A percentile compares a stretch with the other conserved stretches of the same genome.
These are phyloP conservation scores for Nyctibius bracteatus DNA, from an alignment of 2,113 vertebrate species.

Conservation along the genomic window DNA sequence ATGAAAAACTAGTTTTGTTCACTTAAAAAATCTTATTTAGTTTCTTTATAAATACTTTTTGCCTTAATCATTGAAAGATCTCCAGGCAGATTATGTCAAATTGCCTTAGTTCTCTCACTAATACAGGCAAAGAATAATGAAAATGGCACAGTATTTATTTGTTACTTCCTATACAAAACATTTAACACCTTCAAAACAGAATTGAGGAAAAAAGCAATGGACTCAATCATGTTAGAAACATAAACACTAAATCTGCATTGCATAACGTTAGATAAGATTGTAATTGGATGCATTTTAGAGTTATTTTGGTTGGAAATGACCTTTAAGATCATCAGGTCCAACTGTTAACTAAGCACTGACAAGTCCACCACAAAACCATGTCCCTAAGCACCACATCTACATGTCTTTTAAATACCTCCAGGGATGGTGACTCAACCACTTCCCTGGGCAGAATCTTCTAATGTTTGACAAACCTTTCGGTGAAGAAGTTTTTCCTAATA, in stretches of 20 bases:
- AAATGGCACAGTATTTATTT: background rate
- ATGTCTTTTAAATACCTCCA: too few relatives aligned
- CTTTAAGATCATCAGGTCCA: too few relatives aligned
- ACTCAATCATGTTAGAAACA: background rate
- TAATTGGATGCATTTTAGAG: background rate
- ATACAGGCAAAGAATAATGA: background rate
- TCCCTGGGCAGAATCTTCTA: too few relatives aligned
- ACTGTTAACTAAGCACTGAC: too few relatives aligned
- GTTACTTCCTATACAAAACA: background rate
- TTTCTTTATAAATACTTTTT: background rate
- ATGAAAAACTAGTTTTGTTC: background rate
- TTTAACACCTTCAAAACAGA: background rate
- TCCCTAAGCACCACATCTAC: too few relatives aligned
- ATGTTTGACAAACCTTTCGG: too few relatives aligned
- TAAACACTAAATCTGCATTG: background rate
- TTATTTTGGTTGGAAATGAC: too few relatives aligned
- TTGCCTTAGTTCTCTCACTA: background rate
- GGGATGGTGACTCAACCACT: too few relatives aligned
- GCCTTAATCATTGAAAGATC: conserved; percentile 26
- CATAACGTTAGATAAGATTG: background rate
- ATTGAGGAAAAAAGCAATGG: background rate
- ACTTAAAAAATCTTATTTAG: conserved; percentile 12
- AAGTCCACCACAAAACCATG: too few relatives aligned
- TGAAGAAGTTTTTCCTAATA: too few relatives aligned
- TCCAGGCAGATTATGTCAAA: background rate